These are phyloP conservation scores for Urocitellus parryii DNA, from an alignment of 2,113 vertebrate genomes.

Conservation along the genomic window DNA sequence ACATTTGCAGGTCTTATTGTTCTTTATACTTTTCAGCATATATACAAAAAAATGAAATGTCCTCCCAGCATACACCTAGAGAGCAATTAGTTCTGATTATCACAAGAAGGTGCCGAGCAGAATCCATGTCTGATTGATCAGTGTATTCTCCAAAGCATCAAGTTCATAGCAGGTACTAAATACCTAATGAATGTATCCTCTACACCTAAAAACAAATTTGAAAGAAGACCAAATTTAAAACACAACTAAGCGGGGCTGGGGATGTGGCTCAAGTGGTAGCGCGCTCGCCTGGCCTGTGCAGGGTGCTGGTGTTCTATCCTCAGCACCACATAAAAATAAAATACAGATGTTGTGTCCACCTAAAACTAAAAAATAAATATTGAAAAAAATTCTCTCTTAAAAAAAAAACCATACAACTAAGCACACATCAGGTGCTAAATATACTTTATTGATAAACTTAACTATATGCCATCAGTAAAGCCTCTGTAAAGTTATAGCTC, in stretches of 20 bases:
- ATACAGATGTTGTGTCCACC: no score
- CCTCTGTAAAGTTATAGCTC: neutral
- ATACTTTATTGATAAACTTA: neutral
- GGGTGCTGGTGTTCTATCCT: no score
- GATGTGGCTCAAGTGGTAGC: no score
- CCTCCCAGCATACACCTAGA: neutral
- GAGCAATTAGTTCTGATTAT: conserved; percentile 20
- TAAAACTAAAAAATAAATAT: no score
- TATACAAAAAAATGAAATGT: conserved; percentile 39
- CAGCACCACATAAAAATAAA: no score
- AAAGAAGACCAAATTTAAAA: neutral
- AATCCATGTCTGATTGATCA: neutral
- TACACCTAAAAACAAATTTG: neutral
- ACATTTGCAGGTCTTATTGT: neutral
- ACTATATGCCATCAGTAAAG: neutral
- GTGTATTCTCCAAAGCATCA: neutral
- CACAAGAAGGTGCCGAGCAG: neutral
- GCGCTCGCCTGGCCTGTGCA: no score
- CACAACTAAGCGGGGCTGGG: no score
- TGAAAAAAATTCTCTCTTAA: neutral
- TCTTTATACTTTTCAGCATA: neutral
- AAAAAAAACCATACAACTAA: neutral
- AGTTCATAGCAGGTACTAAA: neutral
- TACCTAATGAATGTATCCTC: neutral
- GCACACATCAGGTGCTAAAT: neutral